Evolutionary conservation across 2,797 vertebrate genomes (phyloP).

Genomic region (Liasis olivaceus): DNA sequence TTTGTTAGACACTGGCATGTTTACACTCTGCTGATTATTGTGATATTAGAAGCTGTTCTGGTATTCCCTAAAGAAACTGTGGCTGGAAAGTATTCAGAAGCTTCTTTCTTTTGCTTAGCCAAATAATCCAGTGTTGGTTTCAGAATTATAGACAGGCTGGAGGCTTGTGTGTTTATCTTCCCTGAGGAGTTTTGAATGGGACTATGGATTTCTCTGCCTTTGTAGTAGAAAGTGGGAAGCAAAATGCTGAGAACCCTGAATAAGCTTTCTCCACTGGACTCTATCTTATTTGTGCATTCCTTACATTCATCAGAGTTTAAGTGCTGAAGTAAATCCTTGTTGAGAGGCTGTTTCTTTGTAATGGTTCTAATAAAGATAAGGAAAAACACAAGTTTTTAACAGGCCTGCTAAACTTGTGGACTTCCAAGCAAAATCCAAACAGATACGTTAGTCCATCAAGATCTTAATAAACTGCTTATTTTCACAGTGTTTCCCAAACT

Average conservation of each 20-base stretch:
- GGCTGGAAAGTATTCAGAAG: constrained; percentile 5
- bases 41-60: background rate
- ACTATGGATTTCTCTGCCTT: background rate
- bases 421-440: background rate
- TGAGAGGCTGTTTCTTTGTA: constrained; percentile 6
- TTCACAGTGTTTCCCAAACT: background rate
- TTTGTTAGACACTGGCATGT: background rate
- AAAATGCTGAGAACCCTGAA: constrained; percentile 3
- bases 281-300: constrained; percentile 10
- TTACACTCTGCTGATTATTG: background rate
- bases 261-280: background rate
- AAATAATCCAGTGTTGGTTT: background rate
- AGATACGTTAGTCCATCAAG: background rate
- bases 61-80: background rate
- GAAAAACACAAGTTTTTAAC: background rate
- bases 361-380: constrained; percentile 1
- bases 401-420: background rate
- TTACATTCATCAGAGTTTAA: constrained; percentile 7
- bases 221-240: background rate
- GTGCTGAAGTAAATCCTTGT: constrained; percentile 12
- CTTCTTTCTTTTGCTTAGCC: background rate
- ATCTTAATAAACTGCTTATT: background rate
- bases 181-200: background rate
- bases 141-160: background rate
- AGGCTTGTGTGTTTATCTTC: background rate